These are phyloP conservation scores for Caenorhabditis inopinata DNA, from an alignment of 1,140 invertebrate genomes.

Conservation along the genomic window DNA sequence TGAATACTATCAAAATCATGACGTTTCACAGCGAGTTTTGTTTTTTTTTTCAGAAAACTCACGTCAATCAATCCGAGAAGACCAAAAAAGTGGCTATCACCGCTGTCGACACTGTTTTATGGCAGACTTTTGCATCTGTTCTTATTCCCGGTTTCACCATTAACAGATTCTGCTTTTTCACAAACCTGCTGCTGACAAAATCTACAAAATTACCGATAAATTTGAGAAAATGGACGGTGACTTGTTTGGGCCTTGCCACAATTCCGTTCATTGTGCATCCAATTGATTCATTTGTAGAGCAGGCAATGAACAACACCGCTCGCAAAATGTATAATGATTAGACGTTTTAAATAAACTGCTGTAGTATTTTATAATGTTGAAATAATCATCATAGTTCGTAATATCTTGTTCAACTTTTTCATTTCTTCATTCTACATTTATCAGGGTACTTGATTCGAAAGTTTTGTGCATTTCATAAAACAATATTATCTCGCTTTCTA, in stretches of 20 bases:
- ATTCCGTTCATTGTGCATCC: slow-evolving; percentile 90
- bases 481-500: too few species aligned
- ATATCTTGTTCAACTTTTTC: not conserved
- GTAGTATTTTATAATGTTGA: too few species aligned
- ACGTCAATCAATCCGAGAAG: slow-evolving; percentile 47
- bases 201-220: slow-evolving; percentile 68
- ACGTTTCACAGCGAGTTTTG: too few species aligned
- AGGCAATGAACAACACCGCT: slow-evolving; percentile 76
- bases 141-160: slow-evolving; percentile 87
- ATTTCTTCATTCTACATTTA: not conserved
- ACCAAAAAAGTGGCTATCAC: slow-evolving; percentile 67
- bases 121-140: slow-evolving; percentile 90
- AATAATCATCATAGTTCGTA: too few species aligned
- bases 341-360: not conserved
- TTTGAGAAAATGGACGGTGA: slow-evolving; percentile 74
- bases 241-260: slow-evolving; percentile 77
- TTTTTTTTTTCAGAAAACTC: slow-evolving; percentile 61
- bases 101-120: slow-evolving; percentile 80
- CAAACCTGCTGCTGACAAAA: slow-evolving; percentile 70
- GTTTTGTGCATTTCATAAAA: not conserved
- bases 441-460: not conserved
- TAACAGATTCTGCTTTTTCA: slow-evolving; percentile 77
- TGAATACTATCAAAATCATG: too few species aligned
- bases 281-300: slow-evolving; percentile 80
- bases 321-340: slow-evolving; percentile 51